A percentile compares a stretch with the other conserved stretches of the same genome.
These are phyloP conservation scores for Lamellibrachia luymesi DNA, from an alignment of 1,140 invertebrate species.

Conservation along the genomic window DNA sequence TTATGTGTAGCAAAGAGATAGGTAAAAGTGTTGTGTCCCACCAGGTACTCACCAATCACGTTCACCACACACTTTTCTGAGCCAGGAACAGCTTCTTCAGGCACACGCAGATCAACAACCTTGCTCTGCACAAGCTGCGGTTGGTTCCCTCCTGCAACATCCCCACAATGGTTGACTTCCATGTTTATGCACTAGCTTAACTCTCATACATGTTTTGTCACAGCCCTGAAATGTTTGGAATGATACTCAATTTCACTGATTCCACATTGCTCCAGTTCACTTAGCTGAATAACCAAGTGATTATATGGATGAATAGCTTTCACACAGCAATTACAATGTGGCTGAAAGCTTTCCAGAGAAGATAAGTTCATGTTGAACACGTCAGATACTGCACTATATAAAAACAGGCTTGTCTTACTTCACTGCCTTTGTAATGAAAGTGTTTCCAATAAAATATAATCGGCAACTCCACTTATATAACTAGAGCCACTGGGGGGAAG, in stretches of 20 bases:
- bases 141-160: conserved; percentile 31
- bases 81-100: conserved; percentile 48
- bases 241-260: not conserved
- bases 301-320: not conserved
- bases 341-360: too few species aligned
- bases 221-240: not conserved
- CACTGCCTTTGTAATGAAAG: not conserved
- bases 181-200: conserved; percentile 29
- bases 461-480: not conserved
- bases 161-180: conserved; percentile 23
- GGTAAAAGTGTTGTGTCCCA: too few species aligned
- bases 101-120: conserved; percentile 41
- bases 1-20: too few species aligned
- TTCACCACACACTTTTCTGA: conserved; percentile 49
- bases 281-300: not conserved
- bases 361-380: too few species aligned
- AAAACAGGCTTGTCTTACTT: too few species aligned
- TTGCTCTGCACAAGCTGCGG: conserved; percentile 35
- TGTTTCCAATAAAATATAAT: not conserved
- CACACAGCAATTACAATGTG: not conserved
- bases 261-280: not conserved
- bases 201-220: not conserved
- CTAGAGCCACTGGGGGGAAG: not conserved
- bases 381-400: too few species aligned
- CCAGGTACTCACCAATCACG: conserved; percentile 42